Percentiles rank a stretch among this genome's conserved stretches.
phyloP scores from a whole-genome alignment of 2,113 vertebrate species.

The Elgaria multicarinata region DNA sequence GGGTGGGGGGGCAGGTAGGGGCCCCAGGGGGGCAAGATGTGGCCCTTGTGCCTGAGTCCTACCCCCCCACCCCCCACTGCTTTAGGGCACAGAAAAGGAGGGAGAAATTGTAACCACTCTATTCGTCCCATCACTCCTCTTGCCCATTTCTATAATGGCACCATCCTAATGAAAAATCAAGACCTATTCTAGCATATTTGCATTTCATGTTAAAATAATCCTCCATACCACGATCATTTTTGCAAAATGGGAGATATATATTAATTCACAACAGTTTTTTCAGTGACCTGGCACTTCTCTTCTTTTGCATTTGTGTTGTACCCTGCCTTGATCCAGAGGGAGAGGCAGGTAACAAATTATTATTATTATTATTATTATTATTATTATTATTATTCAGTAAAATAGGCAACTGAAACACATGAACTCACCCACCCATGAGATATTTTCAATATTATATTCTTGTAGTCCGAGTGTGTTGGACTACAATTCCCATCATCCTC shows the following conservation, averaged over 20 bases:
- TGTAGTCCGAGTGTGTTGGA: too few species aligned
- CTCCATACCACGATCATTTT: neutral
- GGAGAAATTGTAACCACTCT: neutral
- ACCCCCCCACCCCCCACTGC: too few species aligned
- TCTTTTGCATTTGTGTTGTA: too few species aligned
- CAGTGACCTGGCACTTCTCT: neutral
- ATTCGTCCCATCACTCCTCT: neutral
- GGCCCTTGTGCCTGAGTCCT: too few species aligned
- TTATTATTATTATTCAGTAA: too few species aligned
- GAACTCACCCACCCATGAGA: neutral
- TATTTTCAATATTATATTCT: too few species aligned
- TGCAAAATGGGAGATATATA: neutral
- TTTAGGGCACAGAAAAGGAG: neutral
- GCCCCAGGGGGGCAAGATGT: too few species aligned
- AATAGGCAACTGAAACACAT: neutral
- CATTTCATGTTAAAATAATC: neutral
- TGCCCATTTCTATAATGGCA: neutral
- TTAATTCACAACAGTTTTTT: neutral
- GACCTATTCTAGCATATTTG: neutral
- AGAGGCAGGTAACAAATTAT: too few species aligned
- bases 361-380: too few species aligned
- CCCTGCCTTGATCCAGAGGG: too few species aligned
- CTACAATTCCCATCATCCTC: too few species aligned
- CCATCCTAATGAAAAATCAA: neutral
- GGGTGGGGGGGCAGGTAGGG: too few species aligned